These are phyloP conservation scores for Hypolimnas misippus DNA, from an alignment of 2,888 invertebrate species.

Conservation along the genomic window DNA sequence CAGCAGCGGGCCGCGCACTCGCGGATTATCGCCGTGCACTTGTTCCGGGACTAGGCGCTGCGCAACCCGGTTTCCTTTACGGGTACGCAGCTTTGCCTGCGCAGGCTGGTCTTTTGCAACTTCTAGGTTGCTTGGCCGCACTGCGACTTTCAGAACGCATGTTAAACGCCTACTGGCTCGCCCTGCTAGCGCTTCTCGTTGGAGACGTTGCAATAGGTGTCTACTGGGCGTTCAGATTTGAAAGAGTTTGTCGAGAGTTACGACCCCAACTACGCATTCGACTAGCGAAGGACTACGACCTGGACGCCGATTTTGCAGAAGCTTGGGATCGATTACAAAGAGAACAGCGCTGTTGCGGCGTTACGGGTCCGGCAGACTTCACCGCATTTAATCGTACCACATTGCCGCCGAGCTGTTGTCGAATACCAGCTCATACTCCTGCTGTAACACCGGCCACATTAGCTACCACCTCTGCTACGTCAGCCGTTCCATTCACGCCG, in stretches of 20 bases:
- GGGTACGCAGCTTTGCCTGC: slow-evolving; percentile 92
- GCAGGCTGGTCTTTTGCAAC: slow-evolving; percentile 88
- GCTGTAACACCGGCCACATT: slow-evolving; percentile 81
- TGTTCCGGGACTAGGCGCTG: slow-evolving; percentile 89
- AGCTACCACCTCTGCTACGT: slow-evolving; percentile 64
- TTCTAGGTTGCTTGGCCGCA: slow-evolving; percentile 92
- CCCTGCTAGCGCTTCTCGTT: slow-evolving; percentile 90
- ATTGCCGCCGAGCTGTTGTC: slow-evolving; percentile 76
- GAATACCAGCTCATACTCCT: slow-evolving; percentile 69
- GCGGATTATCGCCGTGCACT: slow-evolving; percentile 89
- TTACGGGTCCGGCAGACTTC: slow-evolving; percentile 85
- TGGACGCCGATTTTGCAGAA: slow-evolving; percentile 88
- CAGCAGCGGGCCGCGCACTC: slow-evolving; percentile 89
- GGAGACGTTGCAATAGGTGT: slow-evolving; percentile 93
- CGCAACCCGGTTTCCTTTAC: slow-evolving; percentile 93
- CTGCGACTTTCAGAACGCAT: slow-evolving; percentile 91
- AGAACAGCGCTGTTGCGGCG: slow-evolving; percentile 91
- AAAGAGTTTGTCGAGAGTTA: slow-evolving; percentile 89
- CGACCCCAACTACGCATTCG: slow-evolving; percentile 86
- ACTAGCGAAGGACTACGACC: slow-evolving; percentile 88
- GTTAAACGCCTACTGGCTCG: slow-evolving; percentile 93
- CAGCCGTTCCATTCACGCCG: slow-evolving; percentile 66
- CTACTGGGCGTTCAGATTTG: slow-evolving; percentile 93
- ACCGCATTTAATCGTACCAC: slow-evolving; percentile 72
- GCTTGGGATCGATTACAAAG: slow-evolving; percentile 91